Conservation (phyloP, 2,888 invertebrate genomes). For the Athalia circularis region DNA sequence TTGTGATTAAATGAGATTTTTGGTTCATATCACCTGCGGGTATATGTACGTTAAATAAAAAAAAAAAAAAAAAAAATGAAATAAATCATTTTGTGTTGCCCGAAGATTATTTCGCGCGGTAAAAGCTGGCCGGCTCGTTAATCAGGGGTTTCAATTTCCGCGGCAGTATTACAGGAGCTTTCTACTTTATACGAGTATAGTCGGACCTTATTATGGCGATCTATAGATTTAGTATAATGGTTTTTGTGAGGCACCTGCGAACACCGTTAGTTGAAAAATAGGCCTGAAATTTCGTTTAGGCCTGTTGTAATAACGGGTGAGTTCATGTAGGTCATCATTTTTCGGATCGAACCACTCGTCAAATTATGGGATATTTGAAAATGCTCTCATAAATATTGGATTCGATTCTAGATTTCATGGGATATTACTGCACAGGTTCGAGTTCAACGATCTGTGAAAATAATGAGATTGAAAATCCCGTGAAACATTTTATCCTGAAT, state of each 20-base stretch:
- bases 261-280: slow-evolving; percentile 17
- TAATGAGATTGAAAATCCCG: slow-evolving; percentile 10
- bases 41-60: not conserved
- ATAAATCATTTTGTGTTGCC: slow-evolving; percentile 22
- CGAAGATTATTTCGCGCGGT: slow-evolving; percentile 24
- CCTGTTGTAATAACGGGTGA: not conserved
- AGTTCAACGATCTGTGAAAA: slow-evolving; percentile 23
- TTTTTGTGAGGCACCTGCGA: slow-evolving; percentile 19
- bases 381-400: slow-evolving; percentile 1
- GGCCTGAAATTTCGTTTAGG: slow-evolving; percentile 2
- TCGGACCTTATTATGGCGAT: slow-evolving; percentile 30
- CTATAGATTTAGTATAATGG: slow-evolving; percentile 33
- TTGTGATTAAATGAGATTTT: not conserved
- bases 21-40: slow-evolving; percentile 7
- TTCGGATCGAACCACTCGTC: not conserved
- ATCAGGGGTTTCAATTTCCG: slow-evolving; percentile 34
- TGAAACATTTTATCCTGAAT: slow-evolving; percentile 7
- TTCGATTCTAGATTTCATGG: not conserved
- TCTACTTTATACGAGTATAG: slow-evolving; percentile 28
- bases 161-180: slow-evolving; percentile 5
- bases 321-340: not conserved
- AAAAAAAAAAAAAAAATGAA: not conserved
- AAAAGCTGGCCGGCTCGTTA: slow-evolving; percentile 31
- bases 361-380: not conserved
- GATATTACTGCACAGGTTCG: not conserved